Evolutionary conservation across 2,888 invertebrate species (phyloP).

Genomic region (Pristionchus fissidentatus): DNA sequence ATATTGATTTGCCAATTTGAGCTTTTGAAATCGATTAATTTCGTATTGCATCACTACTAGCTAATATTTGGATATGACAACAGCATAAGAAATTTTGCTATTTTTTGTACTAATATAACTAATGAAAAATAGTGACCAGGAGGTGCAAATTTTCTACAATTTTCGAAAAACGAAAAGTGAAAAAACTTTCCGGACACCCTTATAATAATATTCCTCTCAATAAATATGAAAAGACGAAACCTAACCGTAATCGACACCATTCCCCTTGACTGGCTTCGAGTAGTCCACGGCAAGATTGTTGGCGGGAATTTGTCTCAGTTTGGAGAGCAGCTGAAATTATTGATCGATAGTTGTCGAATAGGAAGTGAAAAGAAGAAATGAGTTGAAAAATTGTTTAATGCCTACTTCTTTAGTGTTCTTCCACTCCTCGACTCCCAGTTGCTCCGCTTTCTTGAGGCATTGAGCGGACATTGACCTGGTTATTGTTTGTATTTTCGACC

Average conservation of each 20-base stretch:
- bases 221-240: neutral
- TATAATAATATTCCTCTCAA: conserved; percentile 50
- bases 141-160: too few relatives aligned
- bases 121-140: too few relatives aligned
- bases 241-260: conserved; percentile 50
- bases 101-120: too few relatives aligned
- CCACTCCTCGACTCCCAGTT: conserved; percentile 7
- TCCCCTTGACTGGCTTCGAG: neutral
- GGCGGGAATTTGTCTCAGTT: conserved; percentile 27
- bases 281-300: neutral
- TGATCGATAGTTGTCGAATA: neutral
- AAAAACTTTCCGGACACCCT: too few relatives aligned
- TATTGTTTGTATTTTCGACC: neutral
- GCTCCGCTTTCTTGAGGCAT: neutral
- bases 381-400: too few relatives aligned
- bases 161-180: too few relatives aligned
- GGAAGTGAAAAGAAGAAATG: neutral
- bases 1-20: too few relatives aligned
- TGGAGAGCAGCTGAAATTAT: neutral
- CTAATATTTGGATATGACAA: too few relatives aligned
- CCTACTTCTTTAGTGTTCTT: conserved; percentile 26
- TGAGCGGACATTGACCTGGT: conserved; percentile 1
- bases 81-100: too few relatives aligned
- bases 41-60: too few relatives aligned
- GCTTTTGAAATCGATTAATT: too few relatives aligned